Evolutionary conservation across 1,140 invertebrate species (phyloP).

Genomic region (Nasonia vitripennis): DNA sequence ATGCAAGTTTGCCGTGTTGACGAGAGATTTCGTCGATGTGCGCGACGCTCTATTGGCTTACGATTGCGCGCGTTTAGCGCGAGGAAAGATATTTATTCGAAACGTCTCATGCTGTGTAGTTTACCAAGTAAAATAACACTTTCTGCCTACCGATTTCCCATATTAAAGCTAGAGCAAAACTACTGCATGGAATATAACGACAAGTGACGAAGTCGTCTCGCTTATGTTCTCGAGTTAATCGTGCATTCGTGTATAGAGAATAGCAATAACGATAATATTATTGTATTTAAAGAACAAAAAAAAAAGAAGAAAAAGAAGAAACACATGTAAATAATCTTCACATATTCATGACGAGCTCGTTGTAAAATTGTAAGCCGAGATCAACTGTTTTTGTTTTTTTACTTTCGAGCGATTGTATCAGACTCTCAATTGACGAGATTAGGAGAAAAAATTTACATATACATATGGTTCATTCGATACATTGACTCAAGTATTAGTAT

Average conservation of each 20-base stretch:
- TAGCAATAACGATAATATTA: slow-evolving; percentile 30
- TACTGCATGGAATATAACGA: background rate
- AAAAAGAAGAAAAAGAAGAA: slow-evolving; percentile 27
- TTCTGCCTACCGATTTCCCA: background rate
- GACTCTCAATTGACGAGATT: slow-evolving; percentile 35
- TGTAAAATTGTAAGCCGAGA: slow-evolving; percentile 41
- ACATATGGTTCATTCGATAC: background rate
- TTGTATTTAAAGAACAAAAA: background rate
- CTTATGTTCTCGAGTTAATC: slow-evolving; percentile 27
- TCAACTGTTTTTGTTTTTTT: slow-evolving; percentile 46
- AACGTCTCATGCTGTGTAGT: background rate
- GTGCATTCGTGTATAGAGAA: slow-evolving; percentile 38
- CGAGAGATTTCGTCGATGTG: no score
- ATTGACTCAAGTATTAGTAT: slow-evolving; percentile 29
- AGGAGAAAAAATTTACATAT: slow-evolving; percentile 23
- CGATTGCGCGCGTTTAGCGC: no score
- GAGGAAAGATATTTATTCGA: slow-evolving; percentile 22
- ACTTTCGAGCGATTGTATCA: slow-evolving; percentile 45
- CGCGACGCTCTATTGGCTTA: background rate
- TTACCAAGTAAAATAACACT: background rate
- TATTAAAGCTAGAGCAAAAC: background rate
- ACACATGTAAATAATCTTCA: slow-evolving; percentile 49
- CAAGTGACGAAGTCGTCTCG: slow-evolving; percentile 21
- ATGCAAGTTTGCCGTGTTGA: background rate
- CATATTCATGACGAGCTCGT: slow-evolving; percentile 45